A percentile compares a stretch with the other conserved stretches of the same genome.
Conservation (phyloP, 2,113 vertebrate species). For the Saccopteryx leptura region DNA sequence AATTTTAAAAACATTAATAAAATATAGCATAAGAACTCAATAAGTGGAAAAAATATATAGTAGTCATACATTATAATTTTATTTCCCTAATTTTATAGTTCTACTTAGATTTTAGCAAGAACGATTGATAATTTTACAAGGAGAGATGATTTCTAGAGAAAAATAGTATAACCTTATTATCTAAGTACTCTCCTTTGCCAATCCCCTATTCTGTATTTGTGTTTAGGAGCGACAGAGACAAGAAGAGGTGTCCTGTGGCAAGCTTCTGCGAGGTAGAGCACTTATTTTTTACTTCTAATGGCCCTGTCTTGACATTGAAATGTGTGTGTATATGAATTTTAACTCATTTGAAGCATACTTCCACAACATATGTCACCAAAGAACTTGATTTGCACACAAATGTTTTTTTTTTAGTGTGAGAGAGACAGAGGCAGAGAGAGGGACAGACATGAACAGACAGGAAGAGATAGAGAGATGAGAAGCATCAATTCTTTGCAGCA, state of each 20-base stretch:
- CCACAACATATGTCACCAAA: constrained; percentile 26
- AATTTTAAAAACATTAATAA: neutral
- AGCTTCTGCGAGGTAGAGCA: constrained; percentile 90
- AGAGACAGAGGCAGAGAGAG: no score
- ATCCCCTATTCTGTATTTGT: constrained; percentile 71
- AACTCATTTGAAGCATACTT: constrained; percentile 61
- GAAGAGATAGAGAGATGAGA: no score
- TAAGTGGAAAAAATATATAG: constrained; percentile 25
- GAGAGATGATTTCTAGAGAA: constrained; percentile 64
- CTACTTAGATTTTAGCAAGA: constrained; percentile 61
- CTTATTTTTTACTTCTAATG: neutral
- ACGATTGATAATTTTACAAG: constrained; percentile 15
- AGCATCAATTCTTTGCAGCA: no score
- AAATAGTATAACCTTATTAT: constrained; percentile 57
- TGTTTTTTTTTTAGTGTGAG: neutral
- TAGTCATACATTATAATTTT: constrained; percentile 34
- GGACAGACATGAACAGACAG: no score
- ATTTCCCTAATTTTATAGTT: constrained; percentile 50
- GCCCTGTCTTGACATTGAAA: constrained; percentile 40
- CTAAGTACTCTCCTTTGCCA: neutral
- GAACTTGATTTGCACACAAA: constrained; percentile 66
- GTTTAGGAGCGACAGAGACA: constrained; percentile 94
- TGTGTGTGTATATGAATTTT: neutral
- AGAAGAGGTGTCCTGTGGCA: constrained; percentile 90
- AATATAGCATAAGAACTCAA: neutral